Evolutionary conservation across 1,140 invertebrate genomes (phyloP).

Genomic region (Neodiprion lecontei): DNA sequence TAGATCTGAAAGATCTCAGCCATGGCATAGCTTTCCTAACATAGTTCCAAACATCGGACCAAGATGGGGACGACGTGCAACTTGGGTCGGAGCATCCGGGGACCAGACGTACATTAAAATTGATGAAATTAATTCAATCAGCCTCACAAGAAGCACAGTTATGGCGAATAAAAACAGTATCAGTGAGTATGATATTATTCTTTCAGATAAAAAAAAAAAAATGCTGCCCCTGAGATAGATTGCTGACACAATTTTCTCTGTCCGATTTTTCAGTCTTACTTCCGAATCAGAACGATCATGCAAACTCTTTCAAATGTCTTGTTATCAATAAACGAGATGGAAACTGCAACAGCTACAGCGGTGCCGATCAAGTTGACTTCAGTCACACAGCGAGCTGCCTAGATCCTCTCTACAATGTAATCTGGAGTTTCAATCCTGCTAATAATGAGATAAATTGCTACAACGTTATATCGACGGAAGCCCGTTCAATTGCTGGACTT

Average conservation of each 20-base stretch:
- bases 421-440: conserved; percentile 82
- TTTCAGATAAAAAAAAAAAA: conserved; percentile 20
- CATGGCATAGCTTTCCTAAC: conserved; percentile 85
- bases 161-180: conserved; percentile 88
- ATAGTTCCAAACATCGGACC: conserved; percentile 81
- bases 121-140: conserved; percentile 92
- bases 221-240: neutral
- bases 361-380: conserved; percentile 80
- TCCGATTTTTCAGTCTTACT: conserved; percentile 68
- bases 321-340: conserved; percentile 87
- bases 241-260: neutral
- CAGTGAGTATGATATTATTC: conserved; percentile 64
- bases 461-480: conserved; percentile 80
- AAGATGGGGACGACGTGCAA: conserved; percentile 81
- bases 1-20: conserved; percentile 53
- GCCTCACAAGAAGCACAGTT: conserved; percentile 83
- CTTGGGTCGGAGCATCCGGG: conserved; percentile 92
- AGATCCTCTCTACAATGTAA: conserved; percentile 86
- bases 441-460: conserved; percentile 79
- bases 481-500: conserved; percentile 51
- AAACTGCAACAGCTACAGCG: conserved; percentile 80
- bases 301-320: conserved; percentile 78
- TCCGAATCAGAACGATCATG: conserved; percentile 71
- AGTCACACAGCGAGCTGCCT: conserved; percentile 77
- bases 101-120: conserved; percentile 96